These are phyloP conservation scores for Octonoba sinensis DNA, from an alignment of 2,888 invertebrate genomes.

Conservation along the genomic window DNA sequence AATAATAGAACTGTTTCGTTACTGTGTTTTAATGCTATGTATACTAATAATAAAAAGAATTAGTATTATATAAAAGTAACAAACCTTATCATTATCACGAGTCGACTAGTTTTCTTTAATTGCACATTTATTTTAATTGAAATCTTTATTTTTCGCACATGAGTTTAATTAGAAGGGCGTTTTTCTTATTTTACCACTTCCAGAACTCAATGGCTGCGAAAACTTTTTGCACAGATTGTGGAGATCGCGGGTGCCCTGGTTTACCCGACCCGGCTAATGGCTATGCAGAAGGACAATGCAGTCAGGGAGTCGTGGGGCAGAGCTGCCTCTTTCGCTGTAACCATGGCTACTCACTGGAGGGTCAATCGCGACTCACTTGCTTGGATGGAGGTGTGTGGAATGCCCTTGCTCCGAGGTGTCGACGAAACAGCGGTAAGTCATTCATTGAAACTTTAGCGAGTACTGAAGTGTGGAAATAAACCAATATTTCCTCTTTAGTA, in stretches of 20 bases:
- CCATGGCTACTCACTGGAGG: conserved; percentile 23
- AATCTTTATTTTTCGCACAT: no score
- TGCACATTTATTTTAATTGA: no score
- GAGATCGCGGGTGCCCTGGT: conserved; percentile 19
- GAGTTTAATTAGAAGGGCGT: neutral
- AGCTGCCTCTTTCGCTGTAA: conserved; percentile 26
- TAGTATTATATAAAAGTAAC: no score
- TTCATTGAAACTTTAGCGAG: no score
- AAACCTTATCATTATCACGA: no score
- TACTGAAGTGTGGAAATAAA: neutral
- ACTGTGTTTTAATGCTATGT: no score
- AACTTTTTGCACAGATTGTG: conserved; percentile 5
- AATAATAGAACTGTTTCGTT: no score
- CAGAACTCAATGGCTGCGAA: conserved; percentile 14
- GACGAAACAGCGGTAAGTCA: conserved; percentile 32
- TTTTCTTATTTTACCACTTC: neutral
- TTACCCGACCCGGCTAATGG: conserved; percentile 30
- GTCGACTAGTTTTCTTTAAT: no score
- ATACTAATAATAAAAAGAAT: no score
- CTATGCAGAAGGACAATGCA: conserved; percentile 39
- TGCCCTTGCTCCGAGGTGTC: conserved; percentile 13
- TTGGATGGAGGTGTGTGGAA: conserved; percentile 36
- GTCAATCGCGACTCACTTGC: conserved; percentile 21
- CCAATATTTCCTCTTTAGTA: neutral
- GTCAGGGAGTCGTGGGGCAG: conserved; percentile 19